These are phyloP conservation scores for Poeciliopsis gracilis DNA, from an alignment of 2,797 vertebrate genomes.

Conservation along the genomic window DNA sequence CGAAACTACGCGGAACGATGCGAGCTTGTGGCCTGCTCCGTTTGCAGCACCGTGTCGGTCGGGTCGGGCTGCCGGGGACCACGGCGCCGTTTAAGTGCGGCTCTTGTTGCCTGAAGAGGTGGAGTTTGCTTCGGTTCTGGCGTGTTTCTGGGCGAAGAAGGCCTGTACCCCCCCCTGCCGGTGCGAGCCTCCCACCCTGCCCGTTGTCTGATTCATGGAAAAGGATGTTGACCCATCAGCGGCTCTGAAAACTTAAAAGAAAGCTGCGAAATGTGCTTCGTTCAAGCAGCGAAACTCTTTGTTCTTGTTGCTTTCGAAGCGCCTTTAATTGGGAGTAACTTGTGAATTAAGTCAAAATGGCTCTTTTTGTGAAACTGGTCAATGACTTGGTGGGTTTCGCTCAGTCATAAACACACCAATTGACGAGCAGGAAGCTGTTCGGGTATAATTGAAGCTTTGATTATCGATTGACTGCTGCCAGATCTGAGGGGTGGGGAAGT, in stretches of 20 bases:
- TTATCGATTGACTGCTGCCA: constrained; percentile 7
- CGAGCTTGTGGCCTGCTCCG: constrained; percentile 29
- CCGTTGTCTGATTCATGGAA: constrained; percentile 37
- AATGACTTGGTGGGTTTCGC: neutral
- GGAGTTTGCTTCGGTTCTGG: constrained; percentile 15
- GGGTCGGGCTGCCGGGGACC: rapidly evolving
- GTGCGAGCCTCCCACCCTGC: constrained; percentile 63
- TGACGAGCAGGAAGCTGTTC: constrained; percentile 5
- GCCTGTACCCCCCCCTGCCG: constrained; percentile 64
- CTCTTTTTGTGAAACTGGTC: neutral
- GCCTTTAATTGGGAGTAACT: neutral
- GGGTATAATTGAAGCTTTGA: constrained; percentile 28
- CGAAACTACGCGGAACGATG: constrained; percentile 59
- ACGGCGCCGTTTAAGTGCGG: rapidly evolving
- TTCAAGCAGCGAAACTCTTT: neutral
- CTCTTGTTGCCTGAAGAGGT: neutral
- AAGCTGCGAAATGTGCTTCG: neutral
- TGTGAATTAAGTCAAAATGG: neutral
- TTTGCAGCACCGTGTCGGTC: neutral
- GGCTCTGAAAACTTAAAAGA: neutral
- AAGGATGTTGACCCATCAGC: constrained; percentile 33
- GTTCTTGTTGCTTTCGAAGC: neutral
- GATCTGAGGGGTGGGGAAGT: neutral
- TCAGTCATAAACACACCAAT: neutral
- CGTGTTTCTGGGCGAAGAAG: constrained; percentile 47